phyloP scores from a whole-genome alignment of 2,113 vertebrate species.

The Melierax canorus region DNA sequence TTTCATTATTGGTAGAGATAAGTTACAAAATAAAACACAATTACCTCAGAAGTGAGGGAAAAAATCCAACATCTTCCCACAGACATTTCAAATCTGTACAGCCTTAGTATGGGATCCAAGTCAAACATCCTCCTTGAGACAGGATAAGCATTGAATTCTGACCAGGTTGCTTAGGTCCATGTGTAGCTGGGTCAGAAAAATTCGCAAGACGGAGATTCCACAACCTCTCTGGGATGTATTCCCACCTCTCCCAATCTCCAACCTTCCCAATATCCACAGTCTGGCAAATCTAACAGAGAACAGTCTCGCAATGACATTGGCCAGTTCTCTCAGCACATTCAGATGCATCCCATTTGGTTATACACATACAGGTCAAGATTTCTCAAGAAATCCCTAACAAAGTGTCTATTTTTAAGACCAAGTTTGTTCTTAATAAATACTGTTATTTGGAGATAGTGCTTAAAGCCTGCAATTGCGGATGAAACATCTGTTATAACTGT shows the following conservation, averaged over 20 bases:
- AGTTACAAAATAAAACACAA: not conserved
- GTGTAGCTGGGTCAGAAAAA: not conserved
- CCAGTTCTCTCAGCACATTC: not conserved
- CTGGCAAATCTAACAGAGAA: not conserved
- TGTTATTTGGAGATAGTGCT: not conserved
- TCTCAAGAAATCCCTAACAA: not conserved
- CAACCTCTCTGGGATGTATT: fast-evolving
- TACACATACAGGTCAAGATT: not conserved
- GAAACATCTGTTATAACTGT: not conserved
- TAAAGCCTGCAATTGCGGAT: not conserved
- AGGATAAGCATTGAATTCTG: not conserved
- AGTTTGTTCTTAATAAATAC: not conserved
- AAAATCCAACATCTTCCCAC: not conserved
- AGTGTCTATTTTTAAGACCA: not conserved
- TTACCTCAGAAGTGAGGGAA: not conserved
- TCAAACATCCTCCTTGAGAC: not conserved
- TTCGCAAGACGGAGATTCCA: not conserved
- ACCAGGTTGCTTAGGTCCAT: not conserved
- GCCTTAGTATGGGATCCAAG: not conserved
- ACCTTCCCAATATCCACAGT: not conserved
- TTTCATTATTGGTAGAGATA: not conserved
- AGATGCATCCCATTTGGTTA: not conserved
- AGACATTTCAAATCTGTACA: not conserved
- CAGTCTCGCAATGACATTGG: not conserved
- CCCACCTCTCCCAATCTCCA: not conserved